Conservation (phyloP, 1,140 invertebrate species). For the Pachyrhynchus sulphureomaculatus region DNA sequence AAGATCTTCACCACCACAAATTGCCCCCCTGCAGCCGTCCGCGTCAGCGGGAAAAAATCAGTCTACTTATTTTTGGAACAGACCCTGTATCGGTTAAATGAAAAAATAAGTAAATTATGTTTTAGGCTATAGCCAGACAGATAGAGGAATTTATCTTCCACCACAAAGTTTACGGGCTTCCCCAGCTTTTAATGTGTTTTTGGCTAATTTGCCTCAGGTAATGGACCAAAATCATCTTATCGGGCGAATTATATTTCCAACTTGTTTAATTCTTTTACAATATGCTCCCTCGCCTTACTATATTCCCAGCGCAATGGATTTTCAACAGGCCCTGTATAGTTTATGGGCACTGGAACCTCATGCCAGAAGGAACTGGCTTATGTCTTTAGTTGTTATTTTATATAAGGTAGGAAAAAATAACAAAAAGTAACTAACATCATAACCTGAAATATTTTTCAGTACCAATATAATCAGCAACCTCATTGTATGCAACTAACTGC, state of each 20-base stretch:
- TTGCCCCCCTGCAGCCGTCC: too few species aligned
- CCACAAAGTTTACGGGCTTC: slow-evolving; percentile 83
- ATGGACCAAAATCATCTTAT: slow-evolving; percentile 93
- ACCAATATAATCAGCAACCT: slow-evolving; percentile 85
- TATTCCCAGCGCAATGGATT: slow-evolving; percentile 52
- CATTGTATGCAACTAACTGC: slow-evolving; percentile 77
- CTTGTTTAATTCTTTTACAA: slow-evolving; percentile 82
- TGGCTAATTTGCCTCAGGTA: slow-evolving; percentile 89
- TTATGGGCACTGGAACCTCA: slow-evolving; percentile 86
- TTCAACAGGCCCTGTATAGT: slow-evolving; percentile 71
- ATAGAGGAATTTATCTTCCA: slow-evolving; percentile 88
- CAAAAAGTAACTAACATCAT: background rate
- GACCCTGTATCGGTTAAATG: background rate
- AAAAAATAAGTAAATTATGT: background rate
- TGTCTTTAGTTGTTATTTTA: slow-evolving; percentile 88
- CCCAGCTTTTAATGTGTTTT: slow-evolving; percentile 93
- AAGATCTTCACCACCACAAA: too few species aligned
- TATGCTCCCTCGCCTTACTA: slow-evolving; percentile 81
- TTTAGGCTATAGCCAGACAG: slow-evolving; percentile 85
- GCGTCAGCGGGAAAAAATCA: too few species aligned
- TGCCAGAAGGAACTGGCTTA: slow-evolving; percentile 87
- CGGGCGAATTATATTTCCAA: slow-evolving; percentile 82
- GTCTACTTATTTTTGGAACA: too few species aligned
- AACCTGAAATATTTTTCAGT: slow-evolving; percentile 59
- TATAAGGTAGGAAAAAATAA: slow-evolving; percentile 77